Base-by-base conservation (phyloP, 2,113 vertebrate species). In the Otolemur garnettii region DNA sequence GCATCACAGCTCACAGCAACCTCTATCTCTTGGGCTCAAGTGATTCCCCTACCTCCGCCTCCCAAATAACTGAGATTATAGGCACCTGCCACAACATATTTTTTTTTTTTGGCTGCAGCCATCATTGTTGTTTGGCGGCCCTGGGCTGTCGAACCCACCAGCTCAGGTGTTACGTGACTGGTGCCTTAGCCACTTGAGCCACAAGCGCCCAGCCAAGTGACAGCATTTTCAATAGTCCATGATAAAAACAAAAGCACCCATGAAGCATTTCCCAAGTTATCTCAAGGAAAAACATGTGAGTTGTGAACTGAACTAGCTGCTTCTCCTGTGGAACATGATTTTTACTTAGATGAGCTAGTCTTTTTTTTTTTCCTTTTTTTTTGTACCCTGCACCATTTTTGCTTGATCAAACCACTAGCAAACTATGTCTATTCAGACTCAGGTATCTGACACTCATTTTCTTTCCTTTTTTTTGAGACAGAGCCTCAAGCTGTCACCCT, bases 231-330 rank as follows among this genome's bases (percentile, higher is more conserved):
- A 77, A 81, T 74, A 62, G 45, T 66, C 12, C 35, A 13, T 86
- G 55, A 92, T 19, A 86, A 86, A 94, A 62, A 75, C 22, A 26
- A 17, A 89, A 96, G 11, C 45, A 90, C 19, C 57, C 18, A 35
- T 4, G 77, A 72, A 75, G 60, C 57, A 78, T 15, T 91, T 59
- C 30, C 30, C 19, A 71, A 64, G 55, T 60, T 57, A 79, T 55
- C 26, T 68, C 30, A 72, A 64, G n/a, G 38, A 72, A 87, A 92
- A 87, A 77, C n/a, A 69, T 55, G 53, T 90, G 66, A 80, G 21
- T 33, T 77, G 6, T 71, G 28, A 64, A 72, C 14, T 87, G 53
- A 93, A 72, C 30, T n/a, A 90, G 68, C 60, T 53, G 24, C 5
- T 68, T 94, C 28, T 42, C 35, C 22, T 59, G 24, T 57, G 57